Conservation (phyloP, 2,113 vertebrate species). For the Python bivittatus region DNA sequence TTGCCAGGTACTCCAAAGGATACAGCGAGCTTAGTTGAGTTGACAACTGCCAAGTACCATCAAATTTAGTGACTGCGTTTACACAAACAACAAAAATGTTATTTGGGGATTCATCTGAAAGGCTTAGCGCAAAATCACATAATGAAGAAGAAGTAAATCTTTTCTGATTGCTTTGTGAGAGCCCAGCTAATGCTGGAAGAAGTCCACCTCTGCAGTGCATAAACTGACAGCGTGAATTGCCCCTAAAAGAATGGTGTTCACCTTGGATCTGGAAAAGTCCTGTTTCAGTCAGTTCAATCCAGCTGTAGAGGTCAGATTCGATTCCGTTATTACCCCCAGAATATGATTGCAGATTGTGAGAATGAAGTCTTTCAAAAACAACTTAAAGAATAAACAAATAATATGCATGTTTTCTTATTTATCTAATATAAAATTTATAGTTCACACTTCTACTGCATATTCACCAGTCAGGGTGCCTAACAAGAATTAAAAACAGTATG, state of each 20-base stretch:
- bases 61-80: neutral
- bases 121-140: neutral
- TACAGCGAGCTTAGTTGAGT: neutral
- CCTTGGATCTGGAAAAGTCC: neutral
- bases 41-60: neutral
- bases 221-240: neutral
- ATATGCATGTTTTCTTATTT: neutral
- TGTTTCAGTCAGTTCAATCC: neutral
- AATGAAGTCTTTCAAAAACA: neutral
- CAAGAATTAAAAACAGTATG: neutral
- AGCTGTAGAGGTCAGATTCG: neutral
- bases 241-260: neutral
- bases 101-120: neutral
- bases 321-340: neutral
- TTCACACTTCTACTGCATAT: neutral
- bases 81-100: neutral
- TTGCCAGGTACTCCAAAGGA: neutral
- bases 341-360: neutral
- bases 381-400: neutral
- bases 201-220: neutral
- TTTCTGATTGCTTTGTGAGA: neutral
- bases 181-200: neutral
- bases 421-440: neutral
- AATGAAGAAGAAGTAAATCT: neutral
- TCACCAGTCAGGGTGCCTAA: neutral